Evolutionary conservation across 2,113 vertebrate species (phyloP), one percentile per base, ranked within the genome.

Genomic region (Hyperopisus bebe): DNA sequence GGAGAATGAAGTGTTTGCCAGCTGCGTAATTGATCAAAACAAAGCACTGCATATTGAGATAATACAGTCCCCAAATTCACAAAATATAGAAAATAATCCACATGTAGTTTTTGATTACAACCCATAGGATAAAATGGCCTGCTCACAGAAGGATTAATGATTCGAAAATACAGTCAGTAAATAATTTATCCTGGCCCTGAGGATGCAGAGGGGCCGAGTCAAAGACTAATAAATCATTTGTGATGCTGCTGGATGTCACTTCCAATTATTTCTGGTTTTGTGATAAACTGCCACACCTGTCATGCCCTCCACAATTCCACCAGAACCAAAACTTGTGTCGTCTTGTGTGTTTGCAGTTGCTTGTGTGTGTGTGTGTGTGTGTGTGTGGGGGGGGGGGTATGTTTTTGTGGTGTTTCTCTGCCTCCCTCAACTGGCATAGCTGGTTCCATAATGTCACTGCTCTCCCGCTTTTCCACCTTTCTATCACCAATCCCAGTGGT

Each of bases 151-250:
- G 97, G 98, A 99, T 98, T 98, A 98, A 99, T 98, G 97, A 98
- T 98, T 98, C 97, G 97, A 98, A 98, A 98, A 98, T 97, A 97
- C 96, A 96, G 96, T 97, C 97, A 96, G 96, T 99, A 97, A 99
- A 99, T 99, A 98, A 99, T 99, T 98, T 97, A 99, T 98, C 98
- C 95, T 97, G 97, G 97, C 98, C 98, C 96, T 91, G 94, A 98
- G 98, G 98, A 99, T 97, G 97, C 97, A 97, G 97, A 97, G 97
- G 96, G 98, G 97, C 97, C 95, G 96, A 98, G 97, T 98, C 97
- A 98, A 47, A 98, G 97, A 97, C 97, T 98, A 98, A 98, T 99
- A 99, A 99, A 99, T 99, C 97, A 99, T 98, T 98, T 98, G 97
- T 99, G 98, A 96, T 96, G 96, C 97, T 98, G 97, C 97, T 97